Conservation (phyloP, 1,140 invertebrate species). For the Oppia nitens region DNA sequence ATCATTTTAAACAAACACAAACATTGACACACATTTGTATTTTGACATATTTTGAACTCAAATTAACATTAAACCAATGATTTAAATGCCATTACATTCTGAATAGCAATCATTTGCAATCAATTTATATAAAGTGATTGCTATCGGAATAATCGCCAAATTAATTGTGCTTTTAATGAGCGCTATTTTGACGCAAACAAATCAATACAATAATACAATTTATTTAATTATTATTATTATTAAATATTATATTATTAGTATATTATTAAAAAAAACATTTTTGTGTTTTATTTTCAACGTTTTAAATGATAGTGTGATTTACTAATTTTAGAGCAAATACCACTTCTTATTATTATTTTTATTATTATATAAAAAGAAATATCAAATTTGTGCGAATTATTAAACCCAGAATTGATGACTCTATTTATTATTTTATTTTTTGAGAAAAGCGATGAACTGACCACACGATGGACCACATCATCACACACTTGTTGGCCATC, state of each 20-base stretch:
- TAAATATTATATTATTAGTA: too few relatives aligned
- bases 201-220: conserved; percentile 3
- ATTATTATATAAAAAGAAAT: too few relatives aligned
- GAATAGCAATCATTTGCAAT: too few relatives aligned
- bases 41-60: too few relatives aligned
- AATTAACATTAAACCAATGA: too few relatives aligned
- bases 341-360: neutral
- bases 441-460: neutral
- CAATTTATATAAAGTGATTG: too few relatives aligned
- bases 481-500: too few relatives aligned
- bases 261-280: too few relatives aligned
- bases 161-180: neutral
- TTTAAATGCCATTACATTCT: neutral
- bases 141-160: neutral
- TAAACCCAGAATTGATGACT: neutral
- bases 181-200: neutral
- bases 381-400: neutral
- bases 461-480: neutral
- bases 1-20: neutral
- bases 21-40: too few relatives aligned
- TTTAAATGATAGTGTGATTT: neutral
- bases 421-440: neutral
- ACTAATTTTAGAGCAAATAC: neutral
- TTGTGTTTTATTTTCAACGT: too few relatives aligned
- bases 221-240: neutral